Base-by-base conservation (phyloP, 2,888 invertebrate species). In the Eupithecia abbreviata region DNA sequence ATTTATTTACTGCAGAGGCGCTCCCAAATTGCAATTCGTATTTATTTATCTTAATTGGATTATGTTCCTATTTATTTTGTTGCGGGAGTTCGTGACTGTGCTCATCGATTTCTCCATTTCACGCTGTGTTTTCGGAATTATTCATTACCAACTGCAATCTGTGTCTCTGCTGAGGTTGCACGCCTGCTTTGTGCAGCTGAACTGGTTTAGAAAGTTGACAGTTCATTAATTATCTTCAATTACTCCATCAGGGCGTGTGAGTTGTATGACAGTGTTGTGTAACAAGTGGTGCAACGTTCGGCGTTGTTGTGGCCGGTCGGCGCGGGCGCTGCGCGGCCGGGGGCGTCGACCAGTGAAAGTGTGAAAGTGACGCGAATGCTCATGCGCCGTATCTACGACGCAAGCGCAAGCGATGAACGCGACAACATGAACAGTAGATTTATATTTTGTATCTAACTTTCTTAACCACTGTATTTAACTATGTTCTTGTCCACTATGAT, bases 281-380 rank as follows among this genome's bases (percentile, higher is more conserved):
- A 93, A 93, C 92, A 90, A 87, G 88, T 93, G 92, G 92, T 91
- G 93, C 92, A 92, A 90, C 88, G 86, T 88, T 85, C 79, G 83
- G 83, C 84, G 84, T 85, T 87, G 86, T 86, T 85, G 85, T 86
- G 85, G 86, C 84, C 81, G 84, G 83, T 80, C 84, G 84, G 83
- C 84, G 81, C 84, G 84, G 84, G 83, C 88, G 91, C 84, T 84
- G 83, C 84, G 81, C 84, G 84, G 84, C 83, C 88, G 91, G 89
- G 91, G 92, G 89, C 94, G 94, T 91, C 92, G 93, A 88, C 92
- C 87, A 94, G 95, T 93, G 94, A 95, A 95, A 94, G 94, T 94
- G 94, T 93, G 94, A 95, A 95, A 95, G 94, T 94, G 94, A 94
- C 90, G 90, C 93, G 91, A 93, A 92, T 91, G 93, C 90, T 90